Percentiles rank a stretch among this genome's conserved stretches.
Conservation (phyloP, 2,113 vertebrate genomes). For the Geococcyx californianus region DNA sequence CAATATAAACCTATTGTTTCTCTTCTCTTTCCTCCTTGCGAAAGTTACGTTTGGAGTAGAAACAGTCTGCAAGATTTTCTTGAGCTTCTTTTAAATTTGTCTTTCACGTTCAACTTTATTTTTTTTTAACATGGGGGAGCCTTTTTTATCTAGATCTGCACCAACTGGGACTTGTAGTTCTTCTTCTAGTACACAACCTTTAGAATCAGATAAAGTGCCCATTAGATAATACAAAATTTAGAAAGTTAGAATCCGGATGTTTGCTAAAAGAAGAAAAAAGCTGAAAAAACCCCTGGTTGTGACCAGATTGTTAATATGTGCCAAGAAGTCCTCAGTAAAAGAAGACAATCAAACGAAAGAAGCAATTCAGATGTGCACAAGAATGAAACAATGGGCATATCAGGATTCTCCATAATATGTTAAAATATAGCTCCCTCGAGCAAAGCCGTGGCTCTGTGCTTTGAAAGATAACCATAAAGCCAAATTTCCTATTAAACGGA, state of each 20-base stretch:
- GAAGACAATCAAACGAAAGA: not conserved
- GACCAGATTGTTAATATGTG: not conserved
- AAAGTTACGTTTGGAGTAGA: not conserved
- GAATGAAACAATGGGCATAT: not conserved
- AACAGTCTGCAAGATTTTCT: not conserved
- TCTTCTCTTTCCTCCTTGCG: not conserved
- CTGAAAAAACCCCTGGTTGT: accelerated
- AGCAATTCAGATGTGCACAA: not conserved
- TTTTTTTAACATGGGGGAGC: not conserved
- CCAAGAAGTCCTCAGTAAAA: not conserved
- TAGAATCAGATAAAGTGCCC: not conserved
- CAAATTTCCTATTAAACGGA: not conserved
- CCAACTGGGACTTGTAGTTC: not conserved
- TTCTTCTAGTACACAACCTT: not conserved
- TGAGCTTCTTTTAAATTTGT: not conserved
- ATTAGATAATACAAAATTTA: not conserved
- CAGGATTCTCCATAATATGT: not conserved
- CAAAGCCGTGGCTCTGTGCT: not conserved
- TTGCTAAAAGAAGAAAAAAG: not conserved
- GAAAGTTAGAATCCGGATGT: not conserved
- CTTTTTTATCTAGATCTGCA: not conserved
- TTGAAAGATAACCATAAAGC: not conserved
- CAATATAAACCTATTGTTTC: not conserved
- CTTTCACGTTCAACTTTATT: not conserved
- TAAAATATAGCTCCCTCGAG: not conserved